These are phyloP conservation scores for Hermetia illucens DNA, from an alignment of 1,140 invertebrate genomes.

Conservation along the genomic window DNA sequence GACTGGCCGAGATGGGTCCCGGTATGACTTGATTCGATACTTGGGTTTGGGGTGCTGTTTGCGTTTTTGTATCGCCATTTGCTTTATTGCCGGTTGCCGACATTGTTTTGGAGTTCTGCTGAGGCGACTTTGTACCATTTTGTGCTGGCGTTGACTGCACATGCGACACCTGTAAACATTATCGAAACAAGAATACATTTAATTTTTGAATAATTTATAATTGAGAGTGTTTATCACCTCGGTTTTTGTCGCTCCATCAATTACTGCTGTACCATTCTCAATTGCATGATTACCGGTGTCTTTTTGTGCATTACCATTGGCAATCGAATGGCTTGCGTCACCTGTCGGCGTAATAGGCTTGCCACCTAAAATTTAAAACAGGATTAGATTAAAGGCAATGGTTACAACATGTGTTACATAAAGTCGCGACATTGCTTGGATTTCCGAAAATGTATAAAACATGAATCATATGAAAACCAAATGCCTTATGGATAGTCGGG, in stretches of 20 bases:
- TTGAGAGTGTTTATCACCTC: conserved; percentile 13
- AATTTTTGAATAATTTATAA: conserved; percentile 3
- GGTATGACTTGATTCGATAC: conserved; percentile 30
- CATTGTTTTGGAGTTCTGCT: conserved; percentile 2
- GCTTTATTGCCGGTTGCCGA: conserved; percentile 7
- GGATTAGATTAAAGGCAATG: too few relatives aligned
- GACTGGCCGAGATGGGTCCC: conserved; percentile 29
- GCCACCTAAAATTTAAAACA: too few relatives aligned
- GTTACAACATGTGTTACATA: too few relatives aligned
- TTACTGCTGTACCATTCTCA: conserved; percentile 15
- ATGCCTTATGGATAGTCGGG: too few relatives aligned
- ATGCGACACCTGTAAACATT: conserved; percentile 20
- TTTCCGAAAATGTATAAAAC: too few relatives aligned
- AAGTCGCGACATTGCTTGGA: too few relatives aligned
- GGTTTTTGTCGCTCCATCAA: conserved; percentile 23
- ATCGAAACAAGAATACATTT: background rate
- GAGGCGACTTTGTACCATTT: conserved; percentile 28
- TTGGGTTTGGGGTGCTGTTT: conserved; percentile 14
- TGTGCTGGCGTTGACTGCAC: conserved; percentile 24
- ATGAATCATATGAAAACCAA: too few relatives aligned
- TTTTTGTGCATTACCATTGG: conserved; percentile 25
- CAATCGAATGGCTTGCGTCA: conserved; percentile 24
- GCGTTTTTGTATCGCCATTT: conserved; percentile 6
- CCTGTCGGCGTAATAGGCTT: conserved; percentile 64
- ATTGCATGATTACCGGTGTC: conserved; percentile 12